Evolutionary conservation across 1,140 invertebrate species (phyloP).

Genomic region (Drosophila pandora): DNA sequence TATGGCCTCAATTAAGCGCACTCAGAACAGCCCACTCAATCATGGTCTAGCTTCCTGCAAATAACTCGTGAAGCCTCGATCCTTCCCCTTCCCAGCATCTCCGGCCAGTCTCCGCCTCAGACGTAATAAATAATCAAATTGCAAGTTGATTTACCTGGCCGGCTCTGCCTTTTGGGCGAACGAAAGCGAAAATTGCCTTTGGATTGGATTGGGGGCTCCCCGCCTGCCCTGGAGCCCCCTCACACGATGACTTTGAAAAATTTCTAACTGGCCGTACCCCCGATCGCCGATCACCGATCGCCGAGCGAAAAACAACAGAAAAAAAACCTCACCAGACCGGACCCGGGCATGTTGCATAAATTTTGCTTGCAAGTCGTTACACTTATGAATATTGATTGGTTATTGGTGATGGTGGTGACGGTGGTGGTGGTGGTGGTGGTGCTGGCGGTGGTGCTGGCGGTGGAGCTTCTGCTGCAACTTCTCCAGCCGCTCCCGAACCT

Average conservation of each 20-base stretch:
- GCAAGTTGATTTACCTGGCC: constrained; percentile 66
- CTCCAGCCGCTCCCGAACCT: constrained; percentile 16
- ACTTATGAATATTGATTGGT: constrained; percentile 79
- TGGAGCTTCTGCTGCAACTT: constrained; percentile 8
- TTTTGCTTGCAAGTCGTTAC: constrained; percentile 61
- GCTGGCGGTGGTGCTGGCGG: constrained; percentile 1
- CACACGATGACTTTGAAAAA: constrained; percentile 75
- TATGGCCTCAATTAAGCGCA: constrained; percentile 56
- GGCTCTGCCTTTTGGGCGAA: constrained; percentile 57
- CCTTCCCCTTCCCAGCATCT: too few relatives aligned
- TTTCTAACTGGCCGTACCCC: constrained; percentile 58
- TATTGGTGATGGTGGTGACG: constrained; percentile 54
- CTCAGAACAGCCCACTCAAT: constrained; percentile 68
- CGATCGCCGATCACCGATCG: constrained; percentile 2
- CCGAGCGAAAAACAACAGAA: neutral
- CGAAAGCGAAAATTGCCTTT: constrained; percentile 75
- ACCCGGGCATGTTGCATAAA: constrained; percentile 51
- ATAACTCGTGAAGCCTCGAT: constrained; percentile 16
- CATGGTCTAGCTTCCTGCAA: constrained; percentile 53
- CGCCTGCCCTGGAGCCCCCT: constrained; percentile 43
- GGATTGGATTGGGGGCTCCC: constrained; percentile 32
- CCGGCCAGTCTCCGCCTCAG: constrained; percentile 43
- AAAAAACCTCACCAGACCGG: constrained; percentile 33
- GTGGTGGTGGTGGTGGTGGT: constrained; percentile 1
- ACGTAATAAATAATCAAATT: constrained; percentile 76